Evolutionary conservation across 2,113 vertebrate species (phyloP).

Genomic region (Illadopsis cleaveri): DNA sequence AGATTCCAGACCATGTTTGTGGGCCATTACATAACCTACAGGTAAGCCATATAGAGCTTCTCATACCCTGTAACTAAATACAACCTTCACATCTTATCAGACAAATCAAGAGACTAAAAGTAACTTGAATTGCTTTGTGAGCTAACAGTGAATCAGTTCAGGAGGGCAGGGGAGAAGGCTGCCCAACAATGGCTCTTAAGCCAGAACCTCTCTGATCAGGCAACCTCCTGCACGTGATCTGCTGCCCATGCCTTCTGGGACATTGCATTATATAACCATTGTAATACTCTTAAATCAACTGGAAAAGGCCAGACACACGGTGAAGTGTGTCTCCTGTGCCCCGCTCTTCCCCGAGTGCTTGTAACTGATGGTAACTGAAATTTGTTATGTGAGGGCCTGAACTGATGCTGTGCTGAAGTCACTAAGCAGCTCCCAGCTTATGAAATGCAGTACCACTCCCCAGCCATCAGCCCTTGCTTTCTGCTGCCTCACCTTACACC

Average conservation of each 20-base stretch:
- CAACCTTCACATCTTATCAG: background rate
- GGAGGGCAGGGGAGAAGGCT: background rate
- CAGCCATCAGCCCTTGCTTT: fast-evolving
- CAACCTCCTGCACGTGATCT: fast-evolving
- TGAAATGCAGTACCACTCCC: fast-evolving
- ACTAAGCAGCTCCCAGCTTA: background rate
- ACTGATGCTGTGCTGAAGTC: fast-evolving
- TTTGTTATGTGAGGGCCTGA: background rate
- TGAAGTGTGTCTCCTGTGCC: background rate
- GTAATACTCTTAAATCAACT: constrained; percentile 9
- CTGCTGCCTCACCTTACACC: fast-evolving
- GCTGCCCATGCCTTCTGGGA: background rate
- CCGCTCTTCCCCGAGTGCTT: fast-evolving
- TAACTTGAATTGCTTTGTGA: background rate
- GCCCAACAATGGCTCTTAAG: background rate
- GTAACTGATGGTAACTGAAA: background rate
- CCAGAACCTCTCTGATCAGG: background rate
- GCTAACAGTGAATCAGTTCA: background rate
- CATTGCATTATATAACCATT: background rate
- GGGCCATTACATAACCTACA: background rate
- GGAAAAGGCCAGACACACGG: background rate
- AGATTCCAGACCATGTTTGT: background rate
- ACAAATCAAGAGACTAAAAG: background rate
- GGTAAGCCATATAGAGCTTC: background rate
- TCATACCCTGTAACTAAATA: background rate